Base-by-base conservation (phyloP, 2,797 vertebrate genomes). In the Pseudochaenichthys georgianus region DNA sequence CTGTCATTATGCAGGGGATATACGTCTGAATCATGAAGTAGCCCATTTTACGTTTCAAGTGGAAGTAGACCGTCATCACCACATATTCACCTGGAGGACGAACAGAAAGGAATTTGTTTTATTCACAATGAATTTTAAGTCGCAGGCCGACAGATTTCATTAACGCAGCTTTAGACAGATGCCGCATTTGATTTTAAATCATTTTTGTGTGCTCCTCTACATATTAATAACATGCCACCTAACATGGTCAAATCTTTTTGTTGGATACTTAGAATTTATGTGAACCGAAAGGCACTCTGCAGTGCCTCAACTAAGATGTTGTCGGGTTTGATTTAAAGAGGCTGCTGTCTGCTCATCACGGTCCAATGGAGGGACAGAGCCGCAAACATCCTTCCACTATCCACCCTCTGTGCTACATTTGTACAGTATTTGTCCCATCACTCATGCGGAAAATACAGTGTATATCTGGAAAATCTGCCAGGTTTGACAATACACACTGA, bases 1-100 rank as follows among this genome's bases (percentile, higher is more conserved):
- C 98, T 71, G 98, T 99, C 98, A 99, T 99, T 89, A 99, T 99
- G 93, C 98, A 99, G 34, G 98, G 98, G 87, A 99, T 99, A 85
- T 99, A 99, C 0, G 98, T 99, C 93, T 99, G 98, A 90, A 99
- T 99, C 97, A 99, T 98, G 93, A 99, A 99, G 94, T 99, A 99
- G 87, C 98, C 98, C 97, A 99, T 99, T 96, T 99, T 99, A 75
- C 98, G 92, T 94, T 97, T 96, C 88, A 99, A 95, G 89, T 99
- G 97, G 93, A 99, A 99, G 86, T 96, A 95, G 85, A 99, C 98
- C 1, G 98, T 98, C 98, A 99, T 99, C 89, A 99, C 97, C 89
- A 98, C 94, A 83, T 99, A 99, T 97, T 99, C 98, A 94, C 98
- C 98, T 99, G 89, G 42, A 77, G 77, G 72, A 85, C 45, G 71